Evolutionary conservation across 1,140 invertebrate species (phyloP), one percentile per base, ranked within the genome.

Genomic region (Diorhabda carinulata): DNA sequence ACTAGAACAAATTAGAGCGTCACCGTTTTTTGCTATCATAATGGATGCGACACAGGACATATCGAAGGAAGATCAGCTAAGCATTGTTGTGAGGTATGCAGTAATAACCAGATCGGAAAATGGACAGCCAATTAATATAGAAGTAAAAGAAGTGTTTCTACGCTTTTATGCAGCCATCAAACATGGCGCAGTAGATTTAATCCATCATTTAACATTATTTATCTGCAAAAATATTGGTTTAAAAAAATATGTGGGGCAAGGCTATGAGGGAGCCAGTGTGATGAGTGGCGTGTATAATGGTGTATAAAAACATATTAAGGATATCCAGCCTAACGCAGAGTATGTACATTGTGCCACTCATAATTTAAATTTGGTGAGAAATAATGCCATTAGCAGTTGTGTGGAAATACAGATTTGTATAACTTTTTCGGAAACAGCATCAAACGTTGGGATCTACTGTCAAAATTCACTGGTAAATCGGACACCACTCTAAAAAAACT

Each of bases 201-300:
- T 70, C n/a, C 2, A 67, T 9, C 43, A 25, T 2, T 0, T 43
- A 43, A 60, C 43, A 3, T 52, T 10, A 47, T 56, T 66, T 66
- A 57, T 5, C 44, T 9, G 57, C 25, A 66, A 43, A 66, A 10
- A 57, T 66, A 45, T 8, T 68, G 40, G 10, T 70, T 52, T 42
- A 57, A 61, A 63, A 74, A 77, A 76, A 67, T 71, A 62, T 65
- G 52, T 72, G 44, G 73, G 71, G 10, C 70, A 76, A 70, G 71
- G 71, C 61, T 75, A 74, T 65, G 72, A 76, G 59, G 70, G 70
- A 47, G 70, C 74, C 60, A 70, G 69, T 60, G 70, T 72, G 40
- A 76, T 73, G 68, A 72, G 64, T 71, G 73, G 76, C 65, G 25
- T 57, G 10, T 72, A 72, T 65, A 64, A 45, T 64, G 74, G 72